Evolutionary conservation across 2,113 vertebrate genomes (phyloP).

Genomic region (Hemiscyllium ocellatum): DNA sequence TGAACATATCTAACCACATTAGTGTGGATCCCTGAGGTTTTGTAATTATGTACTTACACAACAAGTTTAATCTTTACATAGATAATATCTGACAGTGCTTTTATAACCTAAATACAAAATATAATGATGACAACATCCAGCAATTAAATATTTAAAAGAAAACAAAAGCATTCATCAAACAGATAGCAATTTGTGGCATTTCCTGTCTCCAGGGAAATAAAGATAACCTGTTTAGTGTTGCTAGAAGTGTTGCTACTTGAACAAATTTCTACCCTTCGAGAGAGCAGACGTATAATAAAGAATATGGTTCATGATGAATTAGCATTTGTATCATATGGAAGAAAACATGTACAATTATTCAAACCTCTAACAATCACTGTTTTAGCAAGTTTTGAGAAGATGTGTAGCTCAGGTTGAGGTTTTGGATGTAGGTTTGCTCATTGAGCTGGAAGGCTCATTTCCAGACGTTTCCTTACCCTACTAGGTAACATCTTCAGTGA

Average conservation of each 20-base stretch:
- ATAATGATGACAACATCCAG: not conserved
- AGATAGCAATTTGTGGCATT: no score
- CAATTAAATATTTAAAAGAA: not conserved
- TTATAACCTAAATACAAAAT: not conserved
- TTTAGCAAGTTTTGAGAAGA: no score
- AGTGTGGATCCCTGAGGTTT: not conserved
- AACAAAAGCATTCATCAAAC: not conserved
- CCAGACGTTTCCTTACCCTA: no score
- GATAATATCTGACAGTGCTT: not conserved
- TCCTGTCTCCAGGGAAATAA: no score
- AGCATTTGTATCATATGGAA: not conserved
- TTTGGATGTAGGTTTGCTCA: no score
- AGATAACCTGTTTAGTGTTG: no score
- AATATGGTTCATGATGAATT: not conserved
- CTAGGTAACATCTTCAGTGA: no score
- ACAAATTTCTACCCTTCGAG: no score
- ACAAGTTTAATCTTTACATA: not conserved
- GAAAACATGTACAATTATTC: not conserved
- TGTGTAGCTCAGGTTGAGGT: no score
- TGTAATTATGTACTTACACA: not conserved
- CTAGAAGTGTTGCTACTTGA: no score
- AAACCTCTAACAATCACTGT: not conserved
- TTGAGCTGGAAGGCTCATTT: no score
- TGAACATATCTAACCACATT: not conserved
- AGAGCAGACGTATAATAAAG: not conserved